Evolutionary conservation across 2,888 invertebrate genomes (phyloP), one percentile per base, ranked within the genome.

Genomic region (Hipparchia semele): DNA sequence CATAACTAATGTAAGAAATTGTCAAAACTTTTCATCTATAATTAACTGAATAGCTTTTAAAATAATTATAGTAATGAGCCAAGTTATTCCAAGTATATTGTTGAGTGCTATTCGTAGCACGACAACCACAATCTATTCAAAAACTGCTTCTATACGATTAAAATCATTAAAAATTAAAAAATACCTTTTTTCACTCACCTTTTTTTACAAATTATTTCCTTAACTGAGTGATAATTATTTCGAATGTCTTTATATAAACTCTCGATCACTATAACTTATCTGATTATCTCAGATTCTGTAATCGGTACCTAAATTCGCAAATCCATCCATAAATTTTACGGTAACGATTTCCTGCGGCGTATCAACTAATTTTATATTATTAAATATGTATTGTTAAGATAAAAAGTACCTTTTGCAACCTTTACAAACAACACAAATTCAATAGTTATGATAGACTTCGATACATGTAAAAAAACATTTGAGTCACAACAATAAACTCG

Each of bases 301-400:
- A 23, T 23, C 23, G 23, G 23, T 60, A 60, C 39, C 1, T 39
- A 4, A 76, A 71, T 69, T 72, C 67, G 54, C 56, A 73, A 73
- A 76, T 76, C 75, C 62, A 46, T 62, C 68, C 67, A 74, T 76
- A 76, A 77, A 59, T 46, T 64, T 39, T 46, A 68, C 66, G 9
- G 39, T 51, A 51, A 45, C 13, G 53, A 75, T 70, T 76, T 77
- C 73, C 76, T 66, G 71, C 70, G 68, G 51, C 45, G 70, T 23
- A 7, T 6, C 13, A 2, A 23, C 58, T 8, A 56, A 0, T 69
- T 58, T 59, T 64, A 45, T 51, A 51, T 12, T 62, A 49, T 23
- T 39, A 39, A 4, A 5, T 39, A 39, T 59, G 23, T 65, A 64
- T 58, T 33, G 13, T 65, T 58, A 6, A 64, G 23, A 59, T 68